Percentiles rank a stretch among this genome's conserved stretches.
These are phyloP conservation scores for Thaumetopoea pityocampa DNA, from an alignment of 1,140 invertebrate genomes.

Conservation along the genomic window DNA sequence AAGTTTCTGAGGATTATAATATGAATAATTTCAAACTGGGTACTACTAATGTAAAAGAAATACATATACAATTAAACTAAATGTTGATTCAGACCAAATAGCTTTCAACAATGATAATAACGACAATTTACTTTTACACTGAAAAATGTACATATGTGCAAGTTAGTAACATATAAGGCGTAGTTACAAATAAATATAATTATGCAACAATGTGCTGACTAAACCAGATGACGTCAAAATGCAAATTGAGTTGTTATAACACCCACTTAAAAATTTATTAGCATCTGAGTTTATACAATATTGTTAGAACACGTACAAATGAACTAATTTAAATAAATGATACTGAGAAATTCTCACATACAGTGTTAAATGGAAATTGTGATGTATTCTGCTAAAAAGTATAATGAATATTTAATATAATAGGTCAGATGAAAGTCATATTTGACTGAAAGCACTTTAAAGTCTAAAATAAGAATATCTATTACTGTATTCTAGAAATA, in stretches of 20 bases:
- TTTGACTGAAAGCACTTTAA: too few relatives aligned
- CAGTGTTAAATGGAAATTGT: conserved; percentile 3
- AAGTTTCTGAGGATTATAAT: too few relatives aligned
- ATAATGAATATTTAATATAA: background rate
- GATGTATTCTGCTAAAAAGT: conserved; percentile 7
- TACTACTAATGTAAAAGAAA: too few relatives aligned
- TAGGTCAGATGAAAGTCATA: too few relatives aligned
- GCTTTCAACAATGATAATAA: too few relatives aligned
- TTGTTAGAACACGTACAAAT: conserved; percentile 10
- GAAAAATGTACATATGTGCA: background rate
- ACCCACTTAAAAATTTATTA: conserved; percentile 16
- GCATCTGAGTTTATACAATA: conserved; percentile 9
- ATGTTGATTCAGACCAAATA: too few relatives aligned
- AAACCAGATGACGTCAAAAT: conserved; percentile 7
- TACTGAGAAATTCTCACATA: conserved; percentile 9
- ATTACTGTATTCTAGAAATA: too few relatives aligned
- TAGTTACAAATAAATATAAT: background rate
- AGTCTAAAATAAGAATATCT: background rate
- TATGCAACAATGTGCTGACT: background rate
- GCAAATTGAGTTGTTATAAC: conserved; percentile 13
- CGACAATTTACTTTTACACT: too few relatives aligned
- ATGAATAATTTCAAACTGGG: too few relatives aligned
- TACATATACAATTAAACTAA: too few relatives aligned
- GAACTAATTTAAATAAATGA: conserved; percentile 19
- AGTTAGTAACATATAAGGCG: background rate